Evolutionary conservation across 1,140 invertebrate species (phyloP).

Genomic region (Papilio helenus): DNA sequence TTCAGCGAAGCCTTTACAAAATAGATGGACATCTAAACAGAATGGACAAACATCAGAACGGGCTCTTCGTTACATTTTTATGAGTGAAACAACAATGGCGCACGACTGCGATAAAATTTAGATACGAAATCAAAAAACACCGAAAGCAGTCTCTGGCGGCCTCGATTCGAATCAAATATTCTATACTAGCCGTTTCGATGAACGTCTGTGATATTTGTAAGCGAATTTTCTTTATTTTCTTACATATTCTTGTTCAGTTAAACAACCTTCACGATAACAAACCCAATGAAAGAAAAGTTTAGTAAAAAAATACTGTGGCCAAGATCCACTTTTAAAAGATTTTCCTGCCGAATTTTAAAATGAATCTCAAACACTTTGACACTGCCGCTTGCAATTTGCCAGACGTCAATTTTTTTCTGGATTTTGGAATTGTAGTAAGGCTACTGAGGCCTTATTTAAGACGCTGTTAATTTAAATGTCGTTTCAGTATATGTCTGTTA

Average conservation of each 20-base stretch:
- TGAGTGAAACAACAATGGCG: constrained; percentile 38
- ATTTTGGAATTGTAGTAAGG: too few species aligned
- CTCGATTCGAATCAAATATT: constrained; percentile 32
- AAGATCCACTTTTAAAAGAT: too few species aligned
- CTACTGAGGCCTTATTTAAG: too few species aligned
- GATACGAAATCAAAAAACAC: constrained; percentile 40
- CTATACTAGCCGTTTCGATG: constrained; percentile 17
- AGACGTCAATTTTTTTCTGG: too few species aligned
- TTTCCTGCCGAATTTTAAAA: too few species aligned
- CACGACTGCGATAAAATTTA: constrained; percentile 37
- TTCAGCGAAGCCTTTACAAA: constrained; percentile 46
- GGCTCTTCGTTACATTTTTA: constrained; percentile 48
- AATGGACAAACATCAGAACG: constrained; percentile 46
- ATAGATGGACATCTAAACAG: constrained; percentile 44
- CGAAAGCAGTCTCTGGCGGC: constrained; percentile 21
- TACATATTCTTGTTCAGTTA: not conserved
- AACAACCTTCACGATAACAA: constrained; percentile 4
- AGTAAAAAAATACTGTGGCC: not conserved
- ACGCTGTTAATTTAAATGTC: too few species aligned
- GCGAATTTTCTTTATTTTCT: constrained; percentile 34
- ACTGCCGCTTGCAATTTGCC: too few species aligned
- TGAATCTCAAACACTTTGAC: too few species aligned
- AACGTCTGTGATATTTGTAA: constrained; percentile 27
- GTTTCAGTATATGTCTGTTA: too few species aligned
- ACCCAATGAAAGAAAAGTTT: not conserved